phyloP scores from a whole-genome alignment of 2,797 vertebrate genomes.

The Sarcophilus harrisii region DNA sequence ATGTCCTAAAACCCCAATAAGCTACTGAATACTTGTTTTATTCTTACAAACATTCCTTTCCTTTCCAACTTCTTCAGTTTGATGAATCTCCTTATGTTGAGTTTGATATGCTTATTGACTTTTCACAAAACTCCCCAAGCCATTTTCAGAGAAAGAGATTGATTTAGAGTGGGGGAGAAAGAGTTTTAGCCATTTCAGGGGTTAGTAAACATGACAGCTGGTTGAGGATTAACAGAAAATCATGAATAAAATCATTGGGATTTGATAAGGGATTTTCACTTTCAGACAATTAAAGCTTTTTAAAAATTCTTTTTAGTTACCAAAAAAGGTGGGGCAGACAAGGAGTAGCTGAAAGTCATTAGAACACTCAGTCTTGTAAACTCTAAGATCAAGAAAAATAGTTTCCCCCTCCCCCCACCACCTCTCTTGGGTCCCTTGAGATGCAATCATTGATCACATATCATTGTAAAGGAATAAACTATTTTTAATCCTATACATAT shows the following conservation, averaged over 20 bases:
- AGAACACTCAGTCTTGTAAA: conserved; percentile 39
- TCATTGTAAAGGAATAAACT: conserved; percentile 5
- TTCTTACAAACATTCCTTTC: background rate
- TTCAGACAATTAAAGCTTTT: conserved; percentile 75
- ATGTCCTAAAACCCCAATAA: background rate
- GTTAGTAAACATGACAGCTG: conserved; percentile 81
- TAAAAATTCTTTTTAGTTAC: background rate
- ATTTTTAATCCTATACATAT: background rate
- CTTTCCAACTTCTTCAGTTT: conserved; percentile 31
- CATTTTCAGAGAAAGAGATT: conserved; percentile 76
- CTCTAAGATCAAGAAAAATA: background rate
- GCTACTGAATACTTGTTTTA: background rate
- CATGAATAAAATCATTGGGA: conserved; percentile 75
- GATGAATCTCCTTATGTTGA: conserved; percentile 58
- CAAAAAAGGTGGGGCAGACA: background rate
- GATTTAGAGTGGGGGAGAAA: conserved; percentile 15
- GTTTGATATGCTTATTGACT: conserved; percentile 73
- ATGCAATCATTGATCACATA: background rate
- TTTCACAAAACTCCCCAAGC: conserved; percentile 71
- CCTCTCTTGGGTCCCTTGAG: background rate
- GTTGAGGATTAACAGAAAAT: conserved; percentile 81
- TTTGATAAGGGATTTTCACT: conserved; percentile 77
- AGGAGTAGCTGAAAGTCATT: conserved; percentile 70
- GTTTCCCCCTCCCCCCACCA: background rate
- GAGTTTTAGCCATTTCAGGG: conserved; percentile 63